Percentiles rank a stretch among this genome's conserved stretches.
These are phyloP conservation scores for Oligia latruncula DNA, from an alignment of 2,888 invertebrate species.

Conservation along the genomic window DNA sequence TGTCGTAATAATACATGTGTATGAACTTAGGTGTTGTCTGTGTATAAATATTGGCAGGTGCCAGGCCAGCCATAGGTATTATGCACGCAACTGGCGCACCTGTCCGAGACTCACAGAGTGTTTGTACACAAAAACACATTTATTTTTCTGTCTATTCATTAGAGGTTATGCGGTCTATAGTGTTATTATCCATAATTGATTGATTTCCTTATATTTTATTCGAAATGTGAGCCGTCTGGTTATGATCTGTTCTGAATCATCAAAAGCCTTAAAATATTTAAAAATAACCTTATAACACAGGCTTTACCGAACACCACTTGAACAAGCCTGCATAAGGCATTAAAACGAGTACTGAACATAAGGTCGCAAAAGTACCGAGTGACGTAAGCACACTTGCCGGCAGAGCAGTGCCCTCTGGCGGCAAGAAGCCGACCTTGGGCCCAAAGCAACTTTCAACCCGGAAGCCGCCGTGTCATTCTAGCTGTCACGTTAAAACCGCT, in stretches of 20 bases:
- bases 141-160: slow-evolving; percentile 46
- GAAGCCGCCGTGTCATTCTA: slow-evolving; percentile 76
- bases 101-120: slow-evolving; percentile 43
- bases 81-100: slow-evolving; percentile 55
- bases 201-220: slow-evolving; percentile 35
- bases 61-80: slow-evolving; percentile 43
- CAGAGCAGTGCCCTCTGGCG: slow-evolving; percentile 79
- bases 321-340: slow-evolving; percentile 45
- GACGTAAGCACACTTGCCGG: slow-evolving; percentile 74
- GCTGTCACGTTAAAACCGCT: slow-evolving; percentile 65
- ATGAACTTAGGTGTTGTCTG: slow-evolving; percentile 24
- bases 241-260: slow-evolving; percentile 18
- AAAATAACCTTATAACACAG: background rate
- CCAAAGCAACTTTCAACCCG: slow-evolving; percentile 87
- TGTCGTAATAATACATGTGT: slow-evolving; percentile 32
- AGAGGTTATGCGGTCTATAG: slow-evolving; percentile 7
- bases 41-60: slow-evolving; percentile 56
- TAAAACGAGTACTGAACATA: slow-evolving; percentile 47
- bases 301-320: slow-evolving; percentile 21
- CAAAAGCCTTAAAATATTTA: background rate
- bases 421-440: slow-evolving; percentile 78
- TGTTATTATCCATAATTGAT: slow-evolving; percentile 24
- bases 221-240: background rate
- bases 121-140: slow-evolving; percentile 43
- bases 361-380: slow-evolving; percentile 62